A percentile compares a stretch with the other conserved stretches of the same genome.
phyloP scores from a whole-genome alignment of 2,888 invertebrate genomes.

The Ophioninae sp. region DNA sequence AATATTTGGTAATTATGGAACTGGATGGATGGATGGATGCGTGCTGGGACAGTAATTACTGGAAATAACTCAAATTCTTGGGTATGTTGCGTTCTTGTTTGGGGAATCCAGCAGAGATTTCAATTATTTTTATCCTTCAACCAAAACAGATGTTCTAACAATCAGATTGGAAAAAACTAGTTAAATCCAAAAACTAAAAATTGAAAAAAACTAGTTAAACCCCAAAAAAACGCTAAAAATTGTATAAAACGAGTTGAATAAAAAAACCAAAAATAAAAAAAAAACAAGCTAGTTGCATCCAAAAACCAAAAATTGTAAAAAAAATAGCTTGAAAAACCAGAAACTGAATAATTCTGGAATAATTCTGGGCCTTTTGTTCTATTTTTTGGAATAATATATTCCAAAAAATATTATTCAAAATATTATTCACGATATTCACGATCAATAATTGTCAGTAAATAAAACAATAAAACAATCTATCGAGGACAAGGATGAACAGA shows the following conservation, averaged over 20 bases:
- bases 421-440: neutral
- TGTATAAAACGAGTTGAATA: too few species aligned
- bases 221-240: too few species aligned
- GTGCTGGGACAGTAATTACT: neutral
- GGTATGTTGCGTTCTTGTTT: neutral
- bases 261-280: too few species aligned
- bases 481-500: neutral
- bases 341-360: too few species aligned
- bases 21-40: neutral
- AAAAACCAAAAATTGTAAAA: too few species aligned
- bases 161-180: neutral
- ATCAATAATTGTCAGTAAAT: neutral
- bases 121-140: neutral
- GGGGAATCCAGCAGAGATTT: neutral
- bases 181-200: too few species aligned
- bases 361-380: neutral
- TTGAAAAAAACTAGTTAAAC: too few species aligned
- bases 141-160: neutral
- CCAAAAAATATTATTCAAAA: too few species aligned
- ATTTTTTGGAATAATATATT: neutral
- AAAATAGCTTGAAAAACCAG: too few species aligned
- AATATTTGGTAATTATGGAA: too few species aligned
- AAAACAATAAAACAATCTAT: too few species aligned
- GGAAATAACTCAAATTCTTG: neutral
- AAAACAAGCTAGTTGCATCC: too few species aligned